Base-by-base conservation (phyloP, 1,140 invertebrate species). In the Listronotus oregonensis region DNA sequence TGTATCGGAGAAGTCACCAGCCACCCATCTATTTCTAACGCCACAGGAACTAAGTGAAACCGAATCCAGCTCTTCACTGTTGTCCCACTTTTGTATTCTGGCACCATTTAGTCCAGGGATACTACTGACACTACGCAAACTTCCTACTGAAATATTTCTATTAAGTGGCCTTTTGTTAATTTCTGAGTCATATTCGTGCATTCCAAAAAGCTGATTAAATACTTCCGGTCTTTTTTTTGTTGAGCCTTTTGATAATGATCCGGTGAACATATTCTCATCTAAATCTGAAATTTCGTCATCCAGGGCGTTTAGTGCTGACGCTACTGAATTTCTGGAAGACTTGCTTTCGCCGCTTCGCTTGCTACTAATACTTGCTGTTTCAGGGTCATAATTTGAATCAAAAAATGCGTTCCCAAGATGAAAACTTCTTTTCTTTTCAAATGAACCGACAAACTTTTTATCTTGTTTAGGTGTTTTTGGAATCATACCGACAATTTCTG, bases 21-120 rank as follows among this genome's bases (percentile, higher is more conserved):
- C 47, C 37, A 74, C 66, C 75, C 72, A 74, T 70, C 57, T 64
- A 64, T 60, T 71, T 47, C 50, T 66, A 43, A 49, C 52, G 49
- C 60, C 64, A 47, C 31, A 31, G 12, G 71, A 73, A 57, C 42
- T 52, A 11, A 64, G 51, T 54, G 72, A 69, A 52, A 68, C 64
- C 17, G 67, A 60, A 67, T 78, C 72, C 42, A 77, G 64, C 15
- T 72, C 69, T 50, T 77, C 71, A 11, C 34, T 51, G 65, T 74
- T 76, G 14, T 67, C 64, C 76, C 76, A 78, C 62, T 75, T 77
- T 42, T 66, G 76, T 55, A 77, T 70, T 39, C 63, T 65, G 5
- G 39, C 46, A 14, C 64, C 52, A n/a, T 69, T 39, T 31, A 72
- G 72, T n/a, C 73, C 68, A 3, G 70, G 70, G 31, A 72, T 34